phyloP scores from a whole-genome alignment of 2,797 vertebrate genomes.

The Arnoldichthys spilopterus region DNA sequence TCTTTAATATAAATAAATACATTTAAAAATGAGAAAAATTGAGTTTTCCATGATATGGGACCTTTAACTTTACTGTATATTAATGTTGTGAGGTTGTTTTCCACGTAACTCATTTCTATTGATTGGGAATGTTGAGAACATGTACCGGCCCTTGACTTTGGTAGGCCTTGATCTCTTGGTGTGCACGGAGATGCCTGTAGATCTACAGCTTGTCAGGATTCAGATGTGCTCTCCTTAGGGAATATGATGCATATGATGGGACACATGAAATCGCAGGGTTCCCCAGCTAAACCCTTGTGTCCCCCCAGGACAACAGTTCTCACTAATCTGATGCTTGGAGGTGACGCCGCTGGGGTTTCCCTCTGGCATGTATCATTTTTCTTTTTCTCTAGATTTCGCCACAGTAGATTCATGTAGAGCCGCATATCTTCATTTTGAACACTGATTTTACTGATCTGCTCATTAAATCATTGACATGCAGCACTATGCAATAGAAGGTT shows the following conservation, averaged over 20 bases:
- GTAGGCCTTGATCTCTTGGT: not conserved
- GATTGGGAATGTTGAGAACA: not conserved
- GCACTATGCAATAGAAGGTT: slow-evolving; percentile 11
- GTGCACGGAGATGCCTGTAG: not conserved
- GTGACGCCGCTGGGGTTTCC: slow-evolving; percentile 35
- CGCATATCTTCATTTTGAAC: slow-evolving; percentile 25
- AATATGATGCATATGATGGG: slow-evolving; percentile 16
- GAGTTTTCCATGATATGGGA: too few relatives aligned
- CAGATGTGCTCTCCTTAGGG: slow-evolving; percentile 33
- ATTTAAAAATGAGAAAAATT: too few relatives aligned
- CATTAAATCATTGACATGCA: slow-evolving; percentile 36
- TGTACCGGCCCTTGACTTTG: not conserved
- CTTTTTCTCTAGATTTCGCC: slow-evolving; percentile 32
- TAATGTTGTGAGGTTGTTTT: too few relatives aligned
- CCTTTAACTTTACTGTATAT: too few relatives aligned
- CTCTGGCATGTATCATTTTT: slow-evolving; percentile 42
- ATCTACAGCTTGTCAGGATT: not conserved
- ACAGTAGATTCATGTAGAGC: not conserved
- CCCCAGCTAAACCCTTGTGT: slow-evolving; percentile 1
- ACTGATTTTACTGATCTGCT: slow-evolving; percentile 36
- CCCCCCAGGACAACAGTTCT: slow-evolving; percentile 31
- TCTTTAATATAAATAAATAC: too few relatives aligned
- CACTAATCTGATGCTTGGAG: slow-evolving; percentile 23
- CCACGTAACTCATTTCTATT: too few relatives aligned
- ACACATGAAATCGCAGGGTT: slow-evolving; percentile 35